A percentile compares a stretch with the other conserved stretches of the same genome.
These are phyloP conservation scores for Tiaroga cobitis DNA, from an alignment of 2,797 vertebrate species.

Conservation along the genomic window DNA sequence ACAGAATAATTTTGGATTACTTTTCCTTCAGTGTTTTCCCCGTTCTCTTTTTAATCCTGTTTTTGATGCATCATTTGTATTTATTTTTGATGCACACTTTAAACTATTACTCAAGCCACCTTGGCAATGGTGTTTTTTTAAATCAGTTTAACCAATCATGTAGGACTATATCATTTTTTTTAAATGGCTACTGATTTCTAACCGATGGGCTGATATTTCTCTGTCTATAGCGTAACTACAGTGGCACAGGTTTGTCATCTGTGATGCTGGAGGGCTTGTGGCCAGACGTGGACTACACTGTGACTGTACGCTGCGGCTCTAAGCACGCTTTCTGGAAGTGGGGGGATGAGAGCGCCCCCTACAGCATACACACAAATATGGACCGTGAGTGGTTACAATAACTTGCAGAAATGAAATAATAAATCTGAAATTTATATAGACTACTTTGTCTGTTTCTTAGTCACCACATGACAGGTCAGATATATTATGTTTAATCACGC, in stretches of 20 bases:
- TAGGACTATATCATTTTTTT: background rate
- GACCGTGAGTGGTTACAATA: slow-evolving; percentile 65
- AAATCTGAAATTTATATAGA: background rate
- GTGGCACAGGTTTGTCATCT: slow-evolving; percentile 68
- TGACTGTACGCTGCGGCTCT: slow-evolving; percentile 72
- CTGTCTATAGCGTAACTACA: slow-evolving; percentile 65
- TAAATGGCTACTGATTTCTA: background rate
- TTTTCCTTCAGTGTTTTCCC: background rate
- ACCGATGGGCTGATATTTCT: background rate
- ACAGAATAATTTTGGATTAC: background rate
- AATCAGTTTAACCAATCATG: too few relatives aligned
- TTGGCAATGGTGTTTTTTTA: background rate
- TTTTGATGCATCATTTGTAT: background rate
- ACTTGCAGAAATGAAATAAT: background rate
- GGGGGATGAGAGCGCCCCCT: slow-evolving; percentile 73
- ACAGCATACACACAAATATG: slow-evolving; percentile 68
- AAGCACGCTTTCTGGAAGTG: slow-evolving; percentile 78
- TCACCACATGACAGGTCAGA: background rate
- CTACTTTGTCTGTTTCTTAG: background rate
- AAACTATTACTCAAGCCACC: background rate
- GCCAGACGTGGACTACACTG: slow-evolving; percentile 68
- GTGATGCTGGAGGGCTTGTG: slow-evolving; percentile 64
- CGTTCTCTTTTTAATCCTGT: background rate
- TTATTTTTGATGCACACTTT: background rate
- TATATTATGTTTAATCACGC: background rate